These are phyloP conservation scores for Luidia sarsii DNA, from an alignment of 53 echinoderm and acorn worm species.

Conservation along the genomic window DNA sequence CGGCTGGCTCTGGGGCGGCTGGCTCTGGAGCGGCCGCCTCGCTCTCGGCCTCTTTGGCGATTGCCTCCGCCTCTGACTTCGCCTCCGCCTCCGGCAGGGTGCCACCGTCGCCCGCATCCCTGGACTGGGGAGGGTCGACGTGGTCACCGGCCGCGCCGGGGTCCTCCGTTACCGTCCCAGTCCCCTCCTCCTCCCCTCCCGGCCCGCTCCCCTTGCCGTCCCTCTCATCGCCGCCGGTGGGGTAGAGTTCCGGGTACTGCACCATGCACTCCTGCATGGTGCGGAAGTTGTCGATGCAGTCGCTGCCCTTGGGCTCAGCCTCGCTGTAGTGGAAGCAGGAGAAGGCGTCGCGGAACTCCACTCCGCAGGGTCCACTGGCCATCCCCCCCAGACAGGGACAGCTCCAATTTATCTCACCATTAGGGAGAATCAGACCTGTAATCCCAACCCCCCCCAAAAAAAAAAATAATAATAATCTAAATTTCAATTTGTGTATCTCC, in stretches of 20 bases:
- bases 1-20: too few relatives aligned
- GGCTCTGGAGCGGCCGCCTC: too few relatives aligned
- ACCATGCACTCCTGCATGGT: constrained; percentile 93
- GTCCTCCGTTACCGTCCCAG: too few relatives aligned
- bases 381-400: constrained; percentile 96
- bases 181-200: not conserved
- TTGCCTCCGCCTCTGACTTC: too few relatives aligned
- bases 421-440: constrained; percentile 80
- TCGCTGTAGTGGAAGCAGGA: constrained; percentile 96
- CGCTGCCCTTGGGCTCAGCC: constrained; percentile 82
- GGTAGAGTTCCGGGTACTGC: constrained; percentile 82
- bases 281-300: constrained; percentile 89
- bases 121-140: too few relatives aligned
- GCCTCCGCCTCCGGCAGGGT: too few relatives aligned
- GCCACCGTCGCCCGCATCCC: too few relatives aligned
- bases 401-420: constrained; percentile 96
- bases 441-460: too few relatives aligned
- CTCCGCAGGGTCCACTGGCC: constrained; percentile 93
- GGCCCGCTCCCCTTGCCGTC: not conserved
- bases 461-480: too few relatives aligned
- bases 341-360: constrained; percentile 89
- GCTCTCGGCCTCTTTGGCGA: too few relatives aligned
- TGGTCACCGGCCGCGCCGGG: too few relatives aligned
- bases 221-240: constrained; percentile 42
- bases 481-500: too few relatives aligned